Evolutionary conservation across 2,113 vertebrate genomes (phyloP).

Genomic region (Triplophysa dalaica): DNA sequence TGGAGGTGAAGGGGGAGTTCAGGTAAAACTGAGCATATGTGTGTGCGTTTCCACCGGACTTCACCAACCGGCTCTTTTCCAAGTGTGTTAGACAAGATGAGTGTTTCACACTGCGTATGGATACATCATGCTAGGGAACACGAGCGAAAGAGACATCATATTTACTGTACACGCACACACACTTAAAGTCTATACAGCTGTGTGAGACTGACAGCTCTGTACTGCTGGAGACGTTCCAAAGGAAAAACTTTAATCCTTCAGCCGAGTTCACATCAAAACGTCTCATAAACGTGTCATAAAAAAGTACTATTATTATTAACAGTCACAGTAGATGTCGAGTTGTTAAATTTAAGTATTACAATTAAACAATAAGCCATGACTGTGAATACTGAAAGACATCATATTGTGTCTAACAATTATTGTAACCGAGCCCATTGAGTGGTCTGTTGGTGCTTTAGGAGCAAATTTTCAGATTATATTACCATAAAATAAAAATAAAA

Average conservation of each 20-base stretch:
- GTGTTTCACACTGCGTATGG: slow-evolving; percentile 28
- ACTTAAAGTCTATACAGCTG: neutral
- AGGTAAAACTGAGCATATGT: slow-evolving; percentile 31
- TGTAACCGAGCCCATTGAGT: no score
- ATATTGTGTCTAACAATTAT: no score
- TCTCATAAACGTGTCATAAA: neutral
- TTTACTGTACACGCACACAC: neutral
- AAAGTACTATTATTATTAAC: no score
- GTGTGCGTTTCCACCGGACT: slow-evolving; percentile 27
- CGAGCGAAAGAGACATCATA: slow-evolving; percentile 7
- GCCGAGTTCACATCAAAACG: neutral
- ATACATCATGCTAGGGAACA: slow-evolving; percentile 1
- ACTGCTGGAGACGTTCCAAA: neutral
- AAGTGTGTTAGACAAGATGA: slow-evolving; percentile 16
- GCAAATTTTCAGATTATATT: no score
- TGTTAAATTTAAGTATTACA: no score
- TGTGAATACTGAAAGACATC: no score
- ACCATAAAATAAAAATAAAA: no score
- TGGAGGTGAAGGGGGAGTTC: slow-evolving; percentile 16
- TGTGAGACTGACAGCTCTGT: slow-evolving; percentile 13
- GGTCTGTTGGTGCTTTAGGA: no score
- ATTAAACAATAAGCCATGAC: no score
- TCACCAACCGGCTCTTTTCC: slow-evolving; percentile 4
- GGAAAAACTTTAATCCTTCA: neutral
- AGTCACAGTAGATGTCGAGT: no score